Evolutionary conservation across 2,888 invertebrate genomes (phyloP), one percentile per base, ranked within the genome.

Genomic region (Imbricaverruca yamaguchii): DNA sequence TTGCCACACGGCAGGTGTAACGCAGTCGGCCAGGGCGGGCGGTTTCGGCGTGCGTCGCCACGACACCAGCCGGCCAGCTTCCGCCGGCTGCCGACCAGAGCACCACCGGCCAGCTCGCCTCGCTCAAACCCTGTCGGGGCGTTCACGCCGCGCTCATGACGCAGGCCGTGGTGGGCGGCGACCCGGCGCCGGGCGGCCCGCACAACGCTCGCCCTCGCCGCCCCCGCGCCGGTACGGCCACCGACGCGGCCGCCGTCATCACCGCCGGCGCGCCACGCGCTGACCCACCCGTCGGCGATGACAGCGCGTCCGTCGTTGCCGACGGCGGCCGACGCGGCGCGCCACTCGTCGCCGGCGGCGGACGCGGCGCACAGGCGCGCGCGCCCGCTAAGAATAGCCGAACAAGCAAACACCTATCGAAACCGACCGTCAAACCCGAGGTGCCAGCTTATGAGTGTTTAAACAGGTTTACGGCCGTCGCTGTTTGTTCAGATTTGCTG

Each of bases 401-500:
- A 23, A 74, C 74, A 74, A 74, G 74, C 74, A 74, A 74, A 74
- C 74, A 74, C 53, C 74, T 9, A 74, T 55, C 53, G 74, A 53
- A 55, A 55, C 55, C 74, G 6, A n/a, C 53, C 74, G 74, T 74
- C 74, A 74, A 74, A 21, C 53, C 53, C 55, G 55, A 55, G 74
- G 53, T 74, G 74, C 74, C 53, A 74, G 74, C 74, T 74, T 74
- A 74, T 74, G 74, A 74, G 74, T 74, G 74, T 74, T 74, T 74
- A 74, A 55, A 53, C 53, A 53, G 21, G 53, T 53, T 74, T 74
- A 55, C 21, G 53, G 15, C 21, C 53, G 74, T 53, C 21, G 55
- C 74, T 74, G 74, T 74, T 74, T 74, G 74, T 55, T 55, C 23
- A 74, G 74, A 18, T 55, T 55, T 55, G 74, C 74, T 74, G 74